Base-by-base conservation (phyloP, 2,888 invertebrate species). In the Resseliella maxima region DNA sequence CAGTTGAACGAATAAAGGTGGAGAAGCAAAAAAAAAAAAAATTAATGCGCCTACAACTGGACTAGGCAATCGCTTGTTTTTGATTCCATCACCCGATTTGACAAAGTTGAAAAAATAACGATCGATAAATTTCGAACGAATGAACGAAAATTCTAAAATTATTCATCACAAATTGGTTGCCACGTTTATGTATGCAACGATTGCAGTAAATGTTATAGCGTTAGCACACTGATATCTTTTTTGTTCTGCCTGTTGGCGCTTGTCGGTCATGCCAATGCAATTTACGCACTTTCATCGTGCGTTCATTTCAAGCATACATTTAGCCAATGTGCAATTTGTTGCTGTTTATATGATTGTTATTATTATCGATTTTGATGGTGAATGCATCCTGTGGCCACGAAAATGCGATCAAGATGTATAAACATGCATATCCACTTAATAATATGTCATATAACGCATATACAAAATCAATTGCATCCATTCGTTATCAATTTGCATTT, bases 111-210 rank as follows among this genome's bases (percentile, higher is more conserved):
- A 59, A 72, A 31, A 12, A 72, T 12, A 0, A 35, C 72, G 72
- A 72, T 72, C 72, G 72, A 72, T 72, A 72, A 72, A 27, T 31
- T 72, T 72, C 15, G 3, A n/a, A n/a, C 24, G 31, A 72, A 72
- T 50, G 1, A 50, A 72, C 31, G 72, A 72, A 72, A 72, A 72
- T 72, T 72, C 72, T 72, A 72, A 31, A 72, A 31, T 72, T 72
- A 72, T 72, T 72, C 72, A 24, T 6, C 59, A n/a, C 24, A n/a
- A 24, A 3, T 3, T 24, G 2, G 3, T n/a, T 59, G 8, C 18
- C 18, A 59, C 24, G 24, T 27, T n/a, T 59, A 24, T 59, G 24
- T 59, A 24, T 27, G 12, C 45, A 45, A 45, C n/a, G n/a, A n/a
- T n/a, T n/a, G n/a, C n/a, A n/a, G n/a, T n/a, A n/a, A n/a, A 59